Base-by-base conservation (phyloP, 2,888 invertebrate genomes). In the Chloromyia formosa region DNA sequence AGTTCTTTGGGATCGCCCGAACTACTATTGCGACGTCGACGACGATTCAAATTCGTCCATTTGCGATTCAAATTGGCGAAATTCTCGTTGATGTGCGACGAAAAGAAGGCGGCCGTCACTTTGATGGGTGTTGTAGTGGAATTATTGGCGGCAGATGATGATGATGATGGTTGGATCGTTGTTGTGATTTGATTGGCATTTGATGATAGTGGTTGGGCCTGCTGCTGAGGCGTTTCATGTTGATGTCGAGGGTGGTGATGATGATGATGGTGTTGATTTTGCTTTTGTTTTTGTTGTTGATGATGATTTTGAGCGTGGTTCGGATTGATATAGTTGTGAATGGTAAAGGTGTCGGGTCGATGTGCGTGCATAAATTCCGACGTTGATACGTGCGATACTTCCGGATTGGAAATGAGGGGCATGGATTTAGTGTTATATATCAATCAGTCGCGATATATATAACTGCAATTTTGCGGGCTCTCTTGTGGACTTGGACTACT, bases 381-480 rank as follows among this genome's bases (percentile, higher is more conserved):
- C 16, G 7, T 20, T 40, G 16, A 35, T 18, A 18, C 20, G 49
- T 58, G 42, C 54, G 35, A 73, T 73, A 73, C 71, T 79, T 79
- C 79, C 78, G 45, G 77, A 79, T 78, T 79, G 79, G 76, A 66
- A 56, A 85, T 84, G 80, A 83, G 81, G 80, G 84, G 84, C 84
- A 85, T 85, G 80, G 85, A 84, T 84, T 84, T 85, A 79, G 85
- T 84, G 80, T 85, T 85, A 80, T 84, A 84, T 84, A 84, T 84
- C 84, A 85, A 85, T 86, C 86, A 86, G 84, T 86, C 86, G 83
- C 86, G 84, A 81, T 86, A 86, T 81, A 86, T 86, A 79, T 86
- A 86, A 79, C 86, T 86, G 82, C 86, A 86, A 81, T 86, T 86
- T 83, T 86, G 85, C 78, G 86, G 86, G 82, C 86, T 86, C 81